These are phyloP conservation scores for Neogobius melanostomus DNA, from an alignment of 2,113 vertebrate genomes.

Conservation along the genomic window DNA sequence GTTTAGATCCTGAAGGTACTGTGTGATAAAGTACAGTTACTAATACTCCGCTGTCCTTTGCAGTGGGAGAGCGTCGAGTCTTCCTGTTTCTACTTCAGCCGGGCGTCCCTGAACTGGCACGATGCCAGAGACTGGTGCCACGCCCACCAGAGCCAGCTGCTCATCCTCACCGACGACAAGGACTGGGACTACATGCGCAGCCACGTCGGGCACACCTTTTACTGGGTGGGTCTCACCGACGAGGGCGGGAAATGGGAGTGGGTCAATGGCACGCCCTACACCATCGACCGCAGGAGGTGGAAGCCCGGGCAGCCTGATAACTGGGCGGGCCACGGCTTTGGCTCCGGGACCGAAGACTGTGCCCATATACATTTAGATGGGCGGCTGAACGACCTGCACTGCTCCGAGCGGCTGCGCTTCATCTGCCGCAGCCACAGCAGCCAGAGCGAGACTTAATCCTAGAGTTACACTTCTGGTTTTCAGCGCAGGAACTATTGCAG, in stretches of 20 bases:
- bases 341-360: conserved; percentile 24
- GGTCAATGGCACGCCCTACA: conserved; percentile 66
- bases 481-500: too few relatives aligned
- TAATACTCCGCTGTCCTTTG: not conserved
- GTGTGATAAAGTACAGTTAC: too few relatives aligned
- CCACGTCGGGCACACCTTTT: accelerated
- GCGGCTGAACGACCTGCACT: conserved; percentile 28
- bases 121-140: conserved; percentile 2
- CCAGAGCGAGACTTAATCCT: not conserved
- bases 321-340: conserved; percentile 10
- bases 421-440: conserved; percentile 9
- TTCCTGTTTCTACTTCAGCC: conserved; percentile 14
- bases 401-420: conserved; percentile 1
- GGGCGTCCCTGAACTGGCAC: not conserved
- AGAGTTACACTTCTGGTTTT: too few relatives aligned
- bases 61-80: not conserved
- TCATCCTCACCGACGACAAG: not conserved
- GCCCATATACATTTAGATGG: conserved; percentile 17
- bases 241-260: conserved; percentile 61
- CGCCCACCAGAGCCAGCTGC: conserved; percentile 4
- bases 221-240: conserved; percentile 62
- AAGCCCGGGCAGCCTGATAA: conserved; percentile 26
- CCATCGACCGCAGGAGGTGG: conserved; percentile 54
- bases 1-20: too few relatives aligned
- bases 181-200: conserved; percentile 19